phyloP scores from a whole-genome alignment of 2,797 vertebrate genomes.

The Schizopygopsis malacanthus region DNA sequence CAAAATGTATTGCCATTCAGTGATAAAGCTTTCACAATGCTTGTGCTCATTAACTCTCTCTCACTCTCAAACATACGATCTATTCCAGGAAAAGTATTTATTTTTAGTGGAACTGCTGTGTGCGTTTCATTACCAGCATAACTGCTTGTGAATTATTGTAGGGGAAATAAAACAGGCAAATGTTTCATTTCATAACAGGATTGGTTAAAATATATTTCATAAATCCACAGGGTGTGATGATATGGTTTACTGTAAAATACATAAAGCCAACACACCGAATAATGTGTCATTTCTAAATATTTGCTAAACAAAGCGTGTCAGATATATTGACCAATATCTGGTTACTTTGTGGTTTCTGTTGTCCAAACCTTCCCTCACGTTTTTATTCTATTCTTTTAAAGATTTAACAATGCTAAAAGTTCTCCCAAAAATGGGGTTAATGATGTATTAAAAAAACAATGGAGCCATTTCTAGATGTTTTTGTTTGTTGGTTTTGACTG shows the following conservation, averaged over 20 bases:
- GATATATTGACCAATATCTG: background rate
- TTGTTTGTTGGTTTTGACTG: constrained; percentile 1
- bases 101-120: constrained; percentile 15
- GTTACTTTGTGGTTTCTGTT: background rate
- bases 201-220: constrained; percentile 3
- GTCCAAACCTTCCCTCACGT: background rate
- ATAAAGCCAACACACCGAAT: background rate
- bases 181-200: background rate
- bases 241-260: constrained; percentile 39
- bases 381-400: background rate
- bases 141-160: constrained; percentile 19
- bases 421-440: background rate
- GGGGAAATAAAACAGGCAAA: constrained; percentile 28
- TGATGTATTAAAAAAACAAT: background rate
- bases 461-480: background rate
- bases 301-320: background rate
- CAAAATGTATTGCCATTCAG: constrained; percentile 20
- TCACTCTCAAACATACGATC: background rate
- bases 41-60: constrained; percentile 1
- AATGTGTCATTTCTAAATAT: constrained; percentile 1
- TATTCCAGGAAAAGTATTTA: constrained; percentile 46
- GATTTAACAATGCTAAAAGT: background rate
- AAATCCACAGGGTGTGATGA: constrained; percentile 31
- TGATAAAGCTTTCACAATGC: constrained; percentile 30
- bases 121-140: constrained; percentile 55